These are phyloP conservation scores for Pseudocheirus occidentalis DNA, from an alignment of 2,797 vertebrate species.

Conservation along the genomic window DNA sequence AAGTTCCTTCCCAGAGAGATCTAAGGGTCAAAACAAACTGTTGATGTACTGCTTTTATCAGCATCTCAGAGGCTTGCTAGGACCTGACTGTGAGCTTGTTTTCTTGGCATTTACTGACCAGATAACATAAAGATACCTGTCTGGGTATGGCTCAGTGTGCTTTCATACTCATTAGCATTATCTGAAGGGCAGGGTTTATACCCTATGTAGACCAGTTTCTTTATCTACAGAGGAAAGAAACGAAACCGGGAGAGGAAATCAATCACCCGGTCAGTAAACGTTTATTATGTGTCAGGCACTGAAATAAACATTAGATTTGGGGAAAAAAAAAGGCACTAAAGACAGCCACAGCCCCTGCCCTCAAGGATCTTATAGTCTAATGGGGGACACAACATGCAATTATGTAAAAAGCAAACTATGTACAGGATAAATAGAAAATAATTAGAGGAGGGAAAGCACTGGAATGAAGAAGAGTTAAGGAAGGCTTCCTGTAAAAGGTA, in stretches of 20 bases:
- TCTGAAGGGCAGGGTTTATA: not conserved
- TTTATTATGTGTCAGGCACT: not conserved
- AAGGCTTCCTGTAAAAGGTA: not conserved
- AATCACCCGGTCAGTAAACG: not conserved
- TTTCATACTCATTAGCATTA: not conserved
- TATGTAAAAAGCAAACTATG: not conserved
- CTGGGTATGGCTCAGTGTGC: not conserved
- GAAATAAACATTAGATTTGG: not conserved
- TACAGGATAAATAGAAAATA: not conserved
- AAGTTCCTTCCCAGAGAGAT: no score
- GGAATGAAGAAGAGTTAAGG: not conserved
- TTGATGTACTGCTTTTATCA: not conserved
- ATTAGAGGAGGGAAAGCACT: not conserved
- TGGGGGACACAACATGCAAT: not conserved
- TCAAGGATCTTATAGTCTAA: not conserved
- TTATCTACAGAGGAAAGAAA: not conserved
- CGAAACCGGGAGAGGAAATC: not conserved
- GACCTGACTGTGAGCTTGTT: not conserved
- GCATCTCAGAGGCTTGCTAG: no score
- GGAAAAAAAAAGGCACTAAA: not conserved
- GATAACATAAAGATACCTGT: no score
- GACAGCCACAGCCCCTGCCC: not conserved
- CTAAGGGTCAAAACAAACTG: no score
- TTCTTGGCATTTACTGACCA: not conserved
- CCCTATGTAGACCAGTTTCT: rapidly evolving